Evolutionary conservation across 2,113 vertebrate species (phyloP), one percentile per base, ranked within the genome.

Genomic region (Hyperoodon ampullatus): DNA sequence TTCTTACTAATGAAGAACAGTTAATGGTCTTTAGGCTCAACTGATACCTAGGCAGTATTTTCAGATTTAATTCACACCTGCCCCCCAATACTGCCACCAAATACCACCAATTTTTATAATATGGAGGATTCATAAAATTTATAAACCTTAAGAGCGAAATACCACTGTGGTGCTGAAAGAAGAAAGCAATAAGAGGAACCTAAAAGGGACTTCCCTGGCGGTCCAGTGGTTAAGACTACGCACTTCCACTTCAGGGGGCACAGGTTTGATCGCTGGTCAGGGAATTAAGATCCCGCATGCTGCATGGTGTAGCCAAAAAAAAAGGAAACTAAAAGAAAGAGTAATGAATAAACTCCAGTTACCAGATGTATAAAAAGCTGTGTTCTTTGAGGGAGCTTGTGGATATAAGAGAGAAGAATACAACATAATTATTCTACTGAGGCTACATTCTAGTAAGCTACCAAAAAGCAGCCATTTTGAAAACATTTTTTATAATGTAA

Each of bases 1-100:
- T 93, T 91, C 55, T 90, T 66, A 1, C 4, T 68, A 88, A 96
- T 42, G 19, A 90, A 92, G 30, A 89, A 89, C 10, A 89, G 50
- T 35, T 77, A 80, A 50, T 53, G 23, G 26, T 28, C 30, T 66
- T 78, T 33, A 93, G 12, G 14, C 28, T 23, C 23, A 42, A 47
- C 0, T 53, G 5, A 88, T 18, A 77, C 9, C 82, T 3, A 53
- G 18, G 19, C 28, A 91, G 8, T 77, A 66, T 95, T 95, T 93
- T 89, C 78, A 83, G 9, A 61, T 74, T 96, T 83, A 68, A 94
- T 63, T 90, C 75, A 88, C 8, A 58, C 18, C 30, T 72, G 26
- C 10, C 8, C 39, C 23, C 15, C 12, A 42, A 24, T 19, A 50
- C 3, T 47, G 30, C 30, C 44, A 58, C 24, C 2, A 18, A 93